Base-by-base conservation (phyloP, 1,140 invertebrate genomes). In the Megalonaias nervosa region DNA sequence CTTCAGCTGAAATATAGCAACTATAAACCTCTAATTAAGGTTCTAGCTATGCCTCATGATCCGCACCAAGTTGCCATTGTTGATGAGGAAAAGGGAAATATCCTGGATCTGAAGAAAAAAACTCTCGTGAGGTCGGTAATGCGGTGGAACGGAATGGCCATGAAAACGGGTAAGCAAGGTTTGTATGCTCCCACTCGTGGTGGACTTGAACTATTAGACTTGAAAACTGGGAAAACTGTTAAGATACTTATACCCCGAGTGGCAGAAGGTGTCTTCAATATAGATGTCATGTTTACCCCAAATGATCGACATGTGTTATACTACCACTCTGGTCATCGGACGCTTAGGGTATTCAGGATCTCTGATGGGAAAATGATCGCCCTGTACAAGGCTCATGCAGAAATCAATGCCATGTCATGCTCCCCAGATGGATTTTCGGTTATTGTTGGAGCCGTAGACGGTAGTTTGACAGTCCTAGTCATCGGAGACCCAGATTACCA, bases 261-360 rank as follows among this genome's bases (percentile, higher is more conserved):
- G 0, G 97, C 97, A 14, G 98, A 99, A 91, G 98, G 98, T 4
- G 97, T 99, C 0, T 99, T 99, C 89, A 97, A 95, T 17, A 96
- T 99, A 31, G 96, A 97, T 81, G 96, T 96, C 67, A 94, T 96
- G 91, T 99, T 99, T 88, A 98, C 97, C 60, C 94, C 95, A 80
- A 97, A 95, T 15, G 97, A 99, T 85, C 94, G 97, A 82, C 98
- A 99, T 85, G 97, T 99, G 11, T 92, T 99, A 5, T 99, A 99
- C 89, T 99, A 99, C 85, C 97, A 99, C 88, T 97, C 96, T 82
- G 96, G 96, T 14, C 94, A 95, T 80, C 96, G 98, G 91, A 99
- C 97, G 14, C 93, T 99, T 66, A 93, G 97, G 75, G 95, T 98
- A 13, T 99, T 98, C 89, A 95, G 97, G 85, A 95, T 96, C 6